Conservation (phyloP, 1,140 invertebrate species). For the Drosophila gunungcola region DNA sequence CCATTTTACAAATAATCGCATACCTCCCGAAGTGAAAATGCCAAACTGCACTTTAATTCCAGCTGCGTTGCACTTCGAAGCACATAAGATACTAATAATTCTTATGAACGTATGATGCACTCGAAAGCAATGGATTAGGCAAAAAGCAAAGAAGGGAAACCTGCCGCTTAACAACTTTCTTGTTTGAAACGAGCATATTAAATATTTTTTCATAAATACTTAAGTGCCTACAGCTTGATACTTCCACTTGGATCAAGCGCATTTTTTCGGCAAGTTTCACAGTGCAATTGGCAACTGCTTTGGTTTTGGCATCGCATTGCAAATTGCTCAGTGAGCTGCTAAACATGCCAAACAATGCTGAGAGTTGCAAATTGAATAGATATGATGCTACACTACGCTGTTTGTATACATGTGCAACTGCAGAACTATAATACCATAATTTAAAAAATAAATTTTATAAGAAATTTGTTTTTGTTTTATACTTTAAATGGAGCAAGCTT, state of each 20-base stretch:
- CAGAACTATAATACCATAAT: neutral
- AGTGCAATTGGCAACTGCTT: conserved; percentile 51
- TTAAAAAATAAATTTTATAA: neutral
- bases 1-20: neutral
- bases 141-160: neutral
- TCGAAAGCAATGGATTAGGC: conserved; percentile 34
- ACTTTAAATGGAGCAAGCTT: too few relatives aligned
- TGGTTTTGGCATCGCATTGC: conserved; percentile 20
- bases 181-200: conserved; percentile 35
- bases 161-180: conserved; percentile 13
- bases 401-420: conserved; percentile 6
- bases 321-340: conserved; percentile 77
- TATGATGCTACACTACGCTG: conserved; percentile 32
- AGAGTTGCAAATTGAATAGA: conserved; percentile 80
- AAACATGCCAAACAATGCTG: conserved; percentile 75
- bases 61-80: conserved; percentile 37
- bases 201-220: conserved; percentile 40
- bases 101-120: conserved; percentile 4
- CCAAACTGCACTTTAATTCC: conserved; percentile 22
- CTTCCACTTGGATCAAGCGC: conserved; percentile 29
- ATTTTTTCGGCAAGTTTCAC: conserved; percentile 41
- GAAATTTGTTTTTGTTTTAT: too few relatives aligned
- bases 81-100: conserved; percentile 32
- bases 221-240: conserved; percentile 24
- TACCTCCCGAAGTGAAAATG: conserved; percentile 1